Percentiles rank a stretch among this genome's conserved stretches.
phyloP scores from a whole-genome alignment of 2,113 vertebrate species.

The Hucho hucho region DNA sequence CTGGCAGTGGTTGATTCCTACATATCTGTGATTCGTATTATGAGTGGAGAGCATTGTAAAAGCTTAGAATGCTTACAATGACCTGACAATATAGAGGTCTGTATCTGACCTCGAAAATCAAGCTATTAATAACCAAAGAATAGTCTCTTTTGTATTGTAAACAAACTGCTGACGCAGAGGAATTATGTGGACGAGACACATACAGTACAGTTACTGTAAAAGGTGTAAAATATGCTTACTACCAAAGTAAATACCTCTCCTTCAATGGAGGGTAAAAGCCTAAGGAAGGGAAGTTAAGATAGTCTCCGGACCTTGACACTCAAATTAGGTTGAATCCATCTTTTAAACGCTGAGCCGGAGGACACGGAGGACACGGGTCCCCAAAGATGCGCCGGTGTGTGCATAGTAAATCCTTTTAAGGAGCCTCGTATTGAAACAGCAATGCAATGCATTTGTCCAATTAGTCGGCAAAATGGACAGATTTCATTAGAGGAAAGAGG shows the following conservation, averaged over 20 bases:
- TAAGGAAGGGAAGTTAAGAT: not conserved
- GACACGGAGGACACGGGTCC: not conserved
- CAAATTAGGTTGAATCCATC: not conserved
- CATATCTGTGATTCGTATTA: no score
- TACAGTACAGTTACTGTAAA: not conserved
- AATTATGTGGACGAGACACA: not conserved
- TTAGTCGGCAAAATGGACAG: slow-evolving; percentile 18
- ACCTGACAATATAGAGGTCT: not conserved
- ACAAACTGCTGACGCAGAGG: not conserved
- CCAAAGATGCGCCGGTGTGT: not conserved
- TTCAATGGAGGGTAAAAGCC: not conserved
- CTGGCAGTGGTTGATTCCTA: no score
- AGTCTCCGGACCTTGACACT: not conserved
- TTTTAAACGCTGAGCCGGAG: not conserved
- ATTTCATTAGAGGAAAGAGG: slow-evolving; percentile 20
- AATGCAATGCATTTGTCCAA: slow-evolving; percentile 23
- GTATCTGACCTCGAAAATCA: not conserved
- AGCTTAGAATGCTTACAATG: not conserved
- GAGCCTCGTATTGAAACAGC: not conserved
- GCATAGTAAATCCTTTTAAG: not conserved
- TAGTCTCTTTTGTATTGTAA: not conserved
- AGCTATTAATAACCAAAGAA: not conserved
- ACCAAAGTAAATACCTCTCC: not conserved
- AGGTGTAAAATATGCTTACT: slow-evolving; percentile 2
- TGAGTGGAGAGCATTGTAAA: not conserved